Evolutionary conservation across 2,888 invertebrate species (phyloP).

Genomic region (Drymonia ruficornis): DNA sequence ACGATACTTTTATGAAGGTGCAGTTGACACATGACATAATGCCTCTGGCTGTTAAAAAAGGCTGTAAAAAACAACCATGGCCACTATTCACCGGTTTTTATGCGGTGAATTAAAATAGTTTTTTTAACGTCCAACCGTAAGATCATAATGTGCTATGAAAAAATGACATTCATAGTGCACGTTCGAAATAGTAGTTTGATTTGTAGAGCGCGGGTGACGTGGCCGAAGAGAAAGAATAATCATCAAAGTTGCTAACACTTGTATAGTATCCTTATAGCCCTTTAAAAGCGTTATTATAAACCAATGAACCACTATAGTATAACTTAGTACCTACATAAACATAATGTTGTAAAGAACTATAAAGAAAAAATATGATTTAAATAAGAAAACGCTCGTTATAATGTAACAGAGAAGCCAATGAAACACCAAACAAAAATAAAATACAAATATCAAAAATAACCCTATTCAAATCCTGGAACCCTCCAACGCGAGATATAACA

Average conservation of each 20-base stretch:
- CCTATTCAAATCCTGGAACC: conserved; percentile 7
- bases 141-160: neutral
- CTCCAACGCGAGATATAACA: conserved; percentile 17
- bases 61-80: conserved; percentile 29
- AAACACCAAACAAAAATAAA: neutral
- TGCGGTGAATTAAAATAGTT: conserved; percentile 24
- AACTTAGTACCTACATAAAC: no score
- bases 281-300: no score
- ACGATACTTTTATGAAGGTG: conserved; percentile 56
- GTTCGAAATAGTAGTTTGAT: conserved; percentile 3
- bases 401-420: neutral
- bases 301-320: no score
- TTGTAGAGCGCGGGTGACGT: neutral
- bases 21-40: conserved; percentile 62
- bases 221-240: no score
- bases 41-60: conserved; percentile 44
- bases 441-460: neutral
- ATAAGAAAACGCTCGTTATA: no score
- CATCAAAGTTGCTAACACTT: no score
- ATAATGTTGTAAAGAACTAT: no score
- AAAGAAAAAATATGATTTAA: no score
- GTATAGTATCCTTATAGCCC: no score
- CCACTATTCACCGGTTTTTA: conserved; percentile 33
- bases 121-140: conserved; percentile 18
- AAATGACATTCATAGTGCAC: conserved; percentile 6